Percentiles rank a stretch among this genome's conserved stretches.
Evolutionary conservation across 2,888 invertebrate genomes (phyloP).

Genomic region (Pollenia griseotomentosa): DNA sequence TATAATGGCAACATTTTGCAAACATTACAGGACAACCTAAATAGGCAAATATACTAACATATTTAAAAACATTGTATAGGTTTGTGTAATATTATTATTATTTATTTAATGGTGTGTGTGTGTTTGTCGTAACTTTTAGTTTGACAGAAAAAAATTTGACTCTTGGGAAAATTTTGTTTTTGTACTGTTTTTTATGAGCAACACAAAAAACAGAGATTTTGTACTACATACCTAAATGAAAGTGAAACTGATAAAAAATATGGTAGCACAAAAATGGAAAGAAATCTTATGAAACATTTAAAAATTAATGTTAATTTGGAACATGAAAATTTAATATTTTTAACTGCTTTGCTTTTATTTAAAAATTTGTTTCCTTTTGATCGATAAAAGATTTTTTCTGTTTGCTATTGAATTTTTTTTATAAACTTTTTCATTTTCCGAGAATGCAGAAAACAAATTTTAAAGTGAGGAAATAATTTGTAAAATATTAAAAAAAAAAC

Average conservation of each 20-base stretch:
- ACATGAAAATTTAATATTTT: neutral
- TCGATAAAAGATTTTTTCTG: too few relatives aligned
- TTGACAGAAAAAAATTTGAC: conserved; percentile 31
- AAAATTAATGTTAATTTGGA: conserved; percentile 10
- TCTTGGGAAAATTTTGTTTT: conserved; percentile 32
- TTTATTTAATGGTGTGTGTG: neutral
- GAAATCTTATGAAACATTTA: conserved; percentile 8
- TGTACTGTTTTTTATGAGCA: neutral
- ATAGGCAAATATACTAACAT: conserved; percentile 53
- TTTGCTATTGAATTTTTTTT: too few relatives aligned
- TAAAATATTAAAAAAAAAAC: too few relatives aligned
- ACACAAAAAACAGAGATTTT: conserved; percentile 10
- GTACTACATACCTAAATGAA: conserved; percentile 36
- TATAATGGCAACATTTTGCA: conserved; percentile 48
- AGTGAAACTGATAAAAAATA: conserved; percentile 52
- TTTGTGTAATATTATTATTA: neutral
- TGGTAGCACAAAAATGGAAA: neutral
- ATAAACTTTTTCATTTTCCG: too few relatives aligned
- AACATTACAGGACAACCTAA: conserved; percentile 65
- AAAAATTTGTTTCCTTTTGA: too few relatives aligned
- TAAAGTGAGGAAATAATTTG: too few relatives aligned
- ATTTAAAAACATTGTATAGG: neutral
- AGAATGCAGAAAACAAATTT: too few relatives aligned
- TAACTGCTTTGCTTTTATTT: too few relatives aligned
- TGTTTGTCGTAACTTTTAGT: neutral